A percentile compares a stretch with the other conserved stretches of the same genome.
phyloP scores from a whole-genome alignment of 1,140 invertebrate genomes.

The Frieseomelitta varia region DNA sequence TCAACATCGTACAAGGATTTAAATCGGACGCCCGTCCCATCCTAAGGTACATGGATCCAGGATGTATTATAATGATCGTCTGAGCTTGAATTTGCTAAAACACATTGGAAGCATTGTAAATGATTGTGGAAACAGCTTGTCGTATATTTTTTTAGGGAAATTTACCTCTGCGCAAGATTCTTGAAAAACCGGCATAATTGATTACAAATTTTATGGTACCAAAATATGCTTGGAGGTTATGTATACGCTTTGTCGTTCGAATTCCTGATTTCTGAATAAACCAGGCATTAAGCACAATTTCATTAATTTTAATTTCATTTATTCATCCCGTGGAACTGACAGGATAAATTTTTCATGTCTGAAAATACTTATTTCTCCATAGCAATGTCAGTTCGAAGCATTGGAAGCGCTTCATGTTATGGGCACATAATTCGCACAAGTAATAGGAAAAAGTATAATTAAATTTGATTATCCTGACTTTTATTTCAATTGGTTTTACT shows the following conservation, averaged over 20 bases:
- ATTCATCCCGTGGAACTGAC: background rate
- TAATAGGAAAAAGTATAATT: background rate
- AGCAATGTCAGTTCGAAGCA: background rate
- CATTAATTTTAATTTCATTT: background rate
- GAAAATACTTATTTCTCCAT: background rate
- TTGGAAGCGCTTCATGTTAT: background rate
- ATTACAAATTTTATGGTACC: background rate
- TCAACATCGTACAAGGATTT: slow-evolving; percentile 91
- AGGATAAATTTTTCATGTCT: background rate
- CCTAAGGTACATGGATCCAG: slow-evolving; percentile 93
- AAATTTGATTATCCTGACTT: background rate
- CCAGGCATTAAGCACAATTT: background rate
- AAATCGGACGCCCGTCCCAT: slow-evolving; percentile 95
- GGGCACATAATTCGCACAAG: background rate
- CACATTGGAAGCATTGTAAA: slow-evolving; percentile 26
- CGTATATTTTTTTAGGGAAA: background rate
- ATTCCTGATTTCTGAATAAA: background rate
- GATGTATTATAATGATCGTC: slow-evolving; percentile 96
- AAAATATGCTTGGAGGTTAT: background rate
- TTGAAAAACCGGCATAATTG: slow-evolving; percentile 78
- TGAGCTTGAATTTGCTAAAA: slow-evolving; percentile 88
- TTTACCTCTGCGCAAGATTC: slow-evolving; percentile 77
- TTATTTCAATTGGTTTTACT: background rate
- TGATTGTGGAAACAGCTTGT: slow-evolving; percentile 9
- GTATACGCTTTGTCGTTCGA: too few species aligned